Percentiles rank a stretch among this genome's conserved stretches.
Conservation (phyloP, 2,888 invertebrate species). For the Spilarctia lutea region DNA sequence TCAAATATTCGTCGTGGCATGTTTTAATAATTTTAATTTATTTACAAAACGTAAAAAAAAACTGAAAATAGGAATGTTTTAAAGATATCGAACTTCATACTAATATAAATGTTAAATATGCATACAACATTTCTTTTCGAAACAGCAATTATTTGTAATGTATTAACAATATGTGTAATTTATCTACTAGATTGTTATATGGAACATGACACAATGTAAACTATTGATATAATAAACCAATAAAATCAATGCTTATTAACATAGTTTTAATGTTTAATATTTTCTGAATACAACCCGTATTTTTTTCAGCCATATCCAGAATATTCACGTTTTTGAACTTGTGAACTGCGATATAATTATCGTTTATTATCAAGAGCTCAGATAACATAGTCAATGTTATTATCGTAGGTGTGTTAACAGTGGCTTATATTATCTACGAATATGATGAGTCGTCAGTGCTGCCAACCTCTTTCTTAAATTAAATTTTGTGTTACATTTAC, state of each 20-base stretch:
- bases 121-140: too few species aligned
- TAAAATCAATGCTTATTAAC: neutral
- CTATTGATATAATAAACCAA: neutral
- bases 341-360: conserved; percentile 33
- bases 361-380: conserved; percentile 39
- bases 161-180: neutral
- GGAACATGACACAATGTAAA: neutral
- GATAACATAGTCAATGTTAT: conserved; percentile 46
- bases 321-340: conserved; percentile 16
- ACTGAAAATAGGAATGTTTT: too few species aligned
- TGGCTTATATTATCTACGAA: conserved; percentile 43
- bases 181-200: neutral
- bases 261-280: neutral
- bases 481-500: neutral
- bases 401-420: conserved; percentile 48
- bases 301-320: conserved; percentile 8
- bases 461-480: conserved; percentile 16
- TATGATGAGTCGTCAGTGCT: conserved; percentile 27
- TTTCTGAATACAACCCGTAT: neutral
- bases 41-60: too few species aligned
- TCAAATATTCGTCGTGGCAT: too few species aligned
- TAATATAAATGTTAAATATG: too few species aligned
- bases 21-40: too few species aligned
- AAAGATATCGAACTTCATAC: too few species aligned
- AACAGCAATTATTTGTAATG: neutral